Percentiles rank a stretch among this genome's conserved stretches.
phyloP scores from a whole-genome alignment of 2,888 invertebrate species.

The Drosophila stalkeri region DNA sequence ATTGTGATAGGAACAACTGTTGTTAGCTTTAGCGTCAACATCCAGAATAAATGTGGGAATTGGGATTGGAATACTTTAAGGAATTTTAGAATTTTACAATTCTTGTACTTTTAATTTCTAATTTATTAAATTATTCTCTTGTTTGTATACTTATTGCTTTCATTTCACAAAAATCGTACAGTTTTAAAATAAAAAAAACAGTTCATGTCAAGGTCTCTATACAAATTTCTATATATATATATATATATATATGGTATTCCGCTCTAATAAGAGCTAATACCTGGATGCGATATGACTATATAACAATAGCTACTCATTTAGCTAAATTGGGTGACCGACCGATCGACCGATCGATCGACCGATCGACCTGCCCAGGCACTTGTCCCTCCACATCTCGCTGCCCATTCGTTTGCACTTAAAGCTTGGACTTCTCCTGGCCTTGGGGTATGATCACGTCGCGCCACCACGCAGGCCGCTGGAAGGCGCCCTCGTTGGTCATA shows the following conservation, averaged over 20 bases:
- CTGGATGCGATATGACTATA: constrained; percentile 44
- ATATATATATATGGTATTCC: constrained; percentile 12
- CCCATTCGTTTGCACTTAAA: constrained; percentile 39
- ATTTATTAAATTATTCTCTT: background rate
- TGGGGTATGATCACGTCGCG: constrained; percentile 86
- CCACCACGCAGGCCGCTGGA: constrained; percentile 92
- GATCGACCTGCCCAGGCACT: constrained; percentile 59
- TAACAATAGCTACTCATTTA: constrained; percentile 37
- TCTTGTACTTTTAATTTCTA: background rate
- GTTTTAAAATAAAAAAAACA: background rate
- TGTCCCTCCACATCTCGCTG: constrained; percentile 16
- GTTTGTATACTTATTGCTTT: background rate
- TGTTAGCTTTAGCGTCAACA: background rate
- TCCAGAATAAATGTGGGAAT: background rate
- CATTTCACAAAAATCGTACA: background rate
- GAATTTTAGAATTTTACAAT: background rate
- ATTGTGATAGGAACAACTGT: constrained; percentile 2
- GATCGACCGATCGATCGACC: constrained; percentile 24
- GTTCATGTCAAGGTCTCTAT: background rate
- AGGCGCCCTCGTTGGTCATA: constrained; percentile 89
- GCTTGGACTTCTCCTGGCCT: constrained; percentile 78
- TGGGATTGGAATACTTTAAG: background rate
- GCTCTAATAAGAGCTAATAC: constrained; percentile 29
- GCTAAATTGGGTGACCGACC: constrained; percentile 12
- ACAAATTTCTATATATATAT: constrained; percentile 14